Percentiles rank a stretch among this genome's conserved stretches.
Evolutionary conservation across 92 coral and sea anemone species (phyloP).

Genomic region (Zoanthus solanderi): DNA sequence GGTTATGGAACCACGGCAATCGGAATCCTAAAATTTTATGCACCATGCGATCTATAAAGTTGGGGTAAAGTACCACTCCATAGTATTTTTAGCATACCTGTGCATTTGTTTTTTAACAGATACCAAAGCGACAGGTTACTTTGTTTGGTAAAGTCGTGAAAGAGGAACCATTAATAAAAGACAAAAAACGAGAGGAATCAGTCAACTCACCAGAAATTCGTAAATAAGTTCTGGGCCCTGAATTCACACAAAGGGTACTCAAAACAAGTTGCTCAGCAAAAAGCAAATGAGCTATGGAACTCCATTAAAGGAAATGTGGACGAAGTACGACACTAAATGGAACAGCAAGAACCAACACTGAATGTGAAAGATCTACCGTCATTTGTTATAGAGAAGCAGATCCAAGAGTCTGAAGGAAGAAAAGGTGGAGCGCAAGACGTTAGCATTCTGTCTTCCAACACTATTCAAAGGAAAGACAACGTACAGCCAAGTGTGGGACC

Average conservation of each 20-base stretch:
- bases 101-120: not conserved
- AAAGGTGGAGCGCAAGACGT: conserved; percentile 1
- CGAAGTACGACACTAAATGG: conserved; percentile 1
- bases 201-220: not conserved
- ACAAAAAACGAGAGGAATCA: not conserved
- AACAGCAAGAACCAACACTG: not conserved
- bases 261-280: conserved; percentile 4
- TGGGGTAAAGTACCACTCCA: not conserved
- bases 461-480: not conserved
- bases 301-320: not conserved
- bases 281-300: conserved; percentile 25
- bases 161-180: conserved; percentile 2
- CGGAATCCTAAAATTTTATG: not conserved
- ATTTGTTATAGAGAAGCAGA: not conserved
- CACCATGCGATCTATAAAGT: not conserved
- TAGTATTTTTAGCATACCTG: conserved; percentile 1
- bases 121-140: conserved; percentile 6
- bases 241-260: not conserved
- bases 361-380: not conserved
- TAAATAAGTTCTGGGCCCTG: conserved; percentile 1
- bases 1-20: not conserved
- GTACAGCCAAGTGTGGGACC: not conserved
- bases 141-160: conserved; percentile 1
- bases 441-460: not conserved
- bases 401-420: conserved; percentile 1